Evolutionary conservation across 2,113 vertebrate genomes (phyloP).

Genomic region (Gila orcuttii): DNA sequence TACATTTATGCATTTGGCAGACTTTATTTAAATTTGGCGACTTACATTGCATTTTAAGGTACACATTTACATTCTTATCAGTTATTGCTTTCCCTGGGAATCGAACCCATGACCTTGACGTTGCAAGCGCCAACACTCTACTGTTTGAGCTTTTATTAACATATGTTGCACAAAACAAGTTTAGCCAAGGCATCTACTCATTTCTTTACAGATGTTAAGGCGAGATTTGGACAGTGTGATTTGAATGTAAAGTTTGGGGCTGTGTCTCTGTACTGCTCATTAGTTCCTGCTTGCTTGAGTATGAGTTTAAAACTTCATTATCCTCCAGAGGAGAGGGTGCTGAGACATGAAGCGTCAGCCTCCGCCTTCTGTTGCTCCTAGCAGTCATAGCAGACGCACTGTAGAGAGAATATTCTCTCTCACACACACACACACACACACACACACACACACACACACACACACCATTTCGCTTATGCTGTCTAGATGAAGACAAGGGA

Average conservation of each 20-base stretch:
- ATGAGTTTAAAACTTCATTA: slow-evolving; percentile 43
- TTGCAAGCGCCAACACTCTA: too few relatives aligned
- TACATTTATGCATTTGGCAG: too few relatives aligned
- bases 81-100: too few relatives aligned
- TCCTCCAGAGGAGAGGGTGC: slow-evolving; percentile 43
- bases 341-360: slow-evolving; percentile 40
- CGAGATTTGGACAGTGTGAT: background rate
- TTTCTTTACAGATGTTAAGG: background rate
- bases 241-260: slow-evolving; percentile 2
- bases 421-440: too few relatives aligned
- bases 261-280: background rate
- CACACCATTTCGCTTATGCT: background rate
- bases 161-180: background rate
- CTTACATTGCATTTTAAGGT: too few relatives aligned
- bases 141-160: too few relatives aligned
- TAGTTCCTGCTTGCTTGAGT: slow-evolving; percentile 23
- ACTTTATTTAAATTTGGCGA: too few relatives aligned
- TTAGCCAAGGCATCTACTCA: background rate
- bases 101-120: too few relatives aligned
- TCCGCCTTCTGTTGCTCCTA: slow-evolving; percentile 45
- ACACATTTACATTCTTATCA: too few relatives aligned
- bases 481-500: background rate
- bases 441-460: background rate
- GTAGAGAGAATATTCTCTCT: background rate
- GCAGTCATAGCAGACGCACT: slow-evolving; percentile 8